Evolutionary conservation across 2,113 vertebrate species (phyloP), one percentile per base, ranked within the genome.

Genomic region (Nannospalax galili): DNA sequence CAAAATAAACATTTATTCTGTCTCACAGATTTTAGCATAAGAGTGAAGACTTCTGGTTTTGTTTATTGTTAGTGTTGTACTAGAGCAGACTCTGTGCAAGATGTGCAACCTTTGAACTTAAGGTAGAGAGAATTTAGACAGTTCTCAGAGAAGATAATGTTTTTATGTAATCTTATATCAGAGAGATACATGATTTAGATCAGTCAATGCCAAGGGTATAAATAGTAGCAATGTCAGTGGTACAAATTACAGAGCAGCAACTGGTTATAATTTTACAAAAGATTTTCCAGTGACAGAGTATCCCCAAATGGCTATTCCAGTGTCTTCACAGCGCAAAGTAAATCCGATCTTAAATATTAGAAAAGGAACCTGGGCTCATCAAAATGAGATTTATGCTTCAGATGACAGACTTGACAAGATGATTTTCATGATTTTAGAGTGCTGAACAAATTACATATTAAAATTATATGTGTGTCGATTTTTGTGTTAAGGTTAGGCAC

Each of bases 181-280:
- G 9, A 8, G 2, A 72, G 73, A 58, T 40, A 24, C 22, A 28
- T 56, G 7, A 28, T 22, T 78, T 42, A 74, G 9, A 70, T 82
- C 37, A 67, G 5, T 60, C 45, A 79, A 70, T 74, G 22, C 4
- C 28, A 35, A 30, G 58, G 0, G n/a, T 52, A 65, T 70, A 56
- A 90, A 90, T 35, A 91, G n/a, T 86, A 75, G 19, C 30, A 48
- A 88, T 37, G 19, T 26, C 4, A 60, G 88, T 70, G 4, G 40
- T 7, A 70, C 64, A 65, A 58, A 12, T n/a, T 84, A 62, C 0
- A 40, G 7, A 89, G 19, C 28, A 90, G 60, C 4, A 48, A 45
- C 26, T 86, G n/a, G 1, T 86, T 45, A 80, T 32, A 77, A 86
- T 77, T 45, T 81, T n/a, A 69, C 52, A 75, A 92, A 77, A 52